Percentiles rank a stretch among this genome's conserved stretches.
These are phyloP conservation scores for Diabrotica undecimpunctata DNA, from an alignment of 1,140 invertebrate species.

Conservation along the genomic window DNA sequence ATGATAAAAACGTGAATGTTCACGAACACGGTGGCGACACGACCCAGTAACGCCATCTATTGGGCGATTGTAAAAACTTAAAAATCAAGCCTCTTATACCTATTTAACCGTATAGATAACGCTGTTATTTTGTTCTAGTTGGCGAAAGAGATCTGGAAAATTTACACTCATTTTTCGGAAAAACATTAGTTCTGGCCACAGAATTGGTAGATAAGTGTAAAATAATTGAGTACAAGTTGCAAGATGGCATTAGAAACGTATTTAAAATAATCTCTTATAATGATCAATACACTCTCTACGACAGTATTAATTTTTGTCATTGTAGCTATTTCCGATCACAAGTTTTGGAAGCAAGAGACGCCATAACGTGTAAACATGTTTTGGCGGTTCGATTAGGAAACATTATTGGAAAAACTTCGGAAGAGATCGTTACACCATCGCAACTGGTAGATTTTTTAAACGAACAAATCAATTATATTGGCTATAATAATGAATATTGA, in stretches of 20 bases:
- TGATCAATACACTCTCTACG: constrained; percentile 58
- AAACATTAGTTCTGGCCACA: constrained; percentile 53
- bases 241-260: constrained; percentile 46
- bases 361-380: constrained; percentile 63
- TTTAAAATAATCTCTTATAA: constrained; percentile 57
- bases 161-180: constrained; percentile 56
- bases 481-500: neutral
- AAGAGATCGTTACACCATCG: constrained; percentile 49
- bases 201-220: constrained; percentile 57
- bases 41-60: no score
- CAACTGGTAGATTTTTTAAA: constrained; percentile 36
- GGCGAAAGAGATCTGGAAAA: constrained; percentile 53
- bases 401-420: constrained; percentile 49
- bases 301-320: constrained; percentile 60
- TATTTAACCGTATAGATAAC: no score
- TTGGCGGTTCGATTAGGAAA: constrained; percentile 57
- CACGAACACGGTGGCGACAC: no score
- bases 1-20: no score
- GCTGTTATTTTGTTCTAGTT: constrained; percentile 28
- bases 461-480: constrained; percentile 25
- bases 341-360: constrained; percentile 51
- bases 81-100: no score
- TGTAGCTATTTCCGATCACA: constrained; percentile 58
- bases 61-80: no score
- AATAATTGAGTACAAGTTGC: constrained; percentile 49